These are phyloP conservation scores for Dicyrtoma fusca DNA, from an alignment of 2,888 invertebrate species.

Conservation along the genomic window DNA sequence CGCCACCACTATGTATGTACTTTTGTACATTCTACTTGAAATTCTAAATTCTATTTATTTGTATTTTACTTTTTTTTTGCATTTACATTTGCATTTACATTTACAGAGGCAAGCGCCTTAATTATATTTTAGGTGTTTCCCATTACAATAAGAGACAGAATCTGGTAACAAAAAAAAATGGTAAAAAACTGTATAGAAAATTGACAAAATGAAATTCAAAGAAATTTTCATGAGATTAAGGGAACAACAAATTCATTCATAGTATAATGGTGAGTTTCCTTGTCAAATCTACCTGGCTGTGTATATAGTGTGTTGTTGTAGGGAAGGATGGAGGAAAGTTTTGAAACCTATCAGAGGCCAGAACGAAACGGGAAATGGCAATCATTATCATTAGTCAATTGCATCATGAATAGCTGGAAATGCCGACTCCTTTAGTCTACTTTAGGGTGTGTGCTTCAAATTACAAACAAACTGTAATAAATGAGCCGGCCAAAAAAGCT, in stretches of 20 bases:
- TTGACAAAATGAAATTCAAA: too few species aligned
- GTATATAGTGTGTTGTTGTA: background rate
- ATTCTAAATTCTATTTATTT: too few species aligned
- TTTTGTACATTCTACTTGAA: too few species aligned
- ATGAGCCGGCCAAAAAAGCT: background rate
- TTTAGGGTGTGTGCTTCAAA: slow-evolving; percentile 17
- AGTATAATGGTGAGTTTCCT: background rate
- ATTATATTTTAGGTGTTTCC: too few species aligned
- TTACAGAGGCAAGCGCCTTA: too few species aligned
- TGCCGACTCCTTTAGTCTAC: slow-evolving; percentile 13
- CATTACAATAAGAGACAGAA: too few species aligned
- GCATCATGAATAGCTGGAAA: slow-evolving; percentile 6
- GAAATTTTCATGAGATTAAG: too few species aligned
- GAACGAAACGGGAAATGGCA: slow-evolving; percentile 17
- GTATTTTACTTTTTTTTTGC: too few species aligned
- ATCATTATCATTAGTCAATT: slow-evolving; percentile 21
- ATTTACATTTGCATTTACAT: too few species aligned
- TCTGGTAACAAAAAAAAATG: too few species aligned
- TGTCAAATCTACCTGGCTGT: background rate
- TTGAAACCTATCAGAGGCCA: background rate
- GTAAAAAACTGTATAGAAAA: too few species aligned
- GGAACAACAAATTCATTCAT: background rate
- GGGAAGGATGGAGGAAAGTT: background rate
- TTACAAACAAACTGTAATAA: slow-evolving; percentile 8
- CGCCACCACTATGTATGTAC: too few species aligned